Base-by-base conservation (phyloP, 2,888 invertebrate species). In the Hipparchia semele region DNA sequence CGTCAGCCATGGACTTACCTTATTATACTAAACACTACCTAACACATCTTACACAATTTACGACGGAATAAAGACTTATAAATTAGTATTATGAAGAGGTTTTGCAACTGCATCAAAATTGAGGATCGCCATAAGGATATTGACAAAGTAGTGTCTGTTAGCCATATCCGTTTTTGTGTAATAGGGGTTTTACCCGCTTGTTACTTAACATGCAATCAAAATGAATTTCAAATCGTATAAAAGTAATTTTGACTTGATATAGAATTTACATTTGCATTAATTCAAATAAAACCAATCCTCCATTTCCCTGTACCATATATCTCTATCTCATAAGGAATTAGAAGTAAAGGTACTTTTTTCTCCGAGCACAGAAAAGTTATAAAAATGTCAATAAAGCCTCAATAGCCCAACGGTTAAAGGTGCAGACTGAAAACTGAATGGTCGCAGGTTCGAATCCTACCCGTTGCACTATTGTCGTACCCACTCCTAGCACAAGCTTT, bases 101-200 rank as follows among this genome's bases (percentile, higher is more conserved):
- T 75, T 81, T 78, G 83, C 77, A 83, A 85, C 73, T 65, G n/a
- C 61, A 53, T 39, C 69, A 75, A 71, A 80, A 81, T 83, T 80
- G 82, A 83, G 82, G 84, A 85, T 83, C 80, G 74, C 68, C 78
- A 80, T 78, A 75, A 84, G 86, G 86, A 86, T 84, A 79, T 86
- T 84, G 81, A 78, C 81, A 84, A 86, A 84, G 68, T 72, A 65
- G 69, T 54, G 75, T 66, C 70, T 70, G 70, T 70, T 66, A 54
- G 53, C 23, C 66, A 51, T 67, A 71, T 73, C 73, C 75, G 73
- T 45, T 51, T 45, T 49, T 46, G 23, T 71, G 68, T 71, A 73
- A 71, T 71, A 45, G 70, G 70, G 70, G 70, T 39, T 68, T 72
- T 70, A 68, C 75, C 68, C n/a, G 60, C 64, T 54, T 51, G 56